Percentiles rank a stretch among this genome's conserved stretches.
phyloP scores from a whole-genome alignment of 2,888 invertebrate genomes.

The Gordius sp. region DNA sequence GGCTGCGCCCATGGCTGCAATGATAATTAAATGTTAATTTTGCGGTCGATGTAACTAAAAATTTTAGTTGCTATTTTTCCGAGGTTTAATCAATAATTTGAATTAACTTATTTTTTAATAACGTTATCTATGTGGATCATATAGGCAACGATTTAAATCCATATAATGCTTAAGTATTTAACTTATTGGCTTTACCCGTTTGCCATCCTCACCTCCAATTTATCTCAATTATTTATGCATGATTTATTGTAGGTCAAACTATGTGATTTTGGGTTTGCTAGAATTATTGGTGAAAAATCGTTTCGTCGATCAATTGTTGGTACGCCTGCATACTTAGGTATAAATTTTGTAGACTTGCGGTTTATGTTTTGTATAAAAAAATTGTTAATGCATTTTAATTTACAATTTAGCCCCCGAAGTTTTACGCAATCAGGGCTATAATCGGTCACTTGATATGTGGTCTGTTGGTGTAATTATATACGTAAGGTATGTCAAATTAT shows the following conservation, averaged over 20 bases:
- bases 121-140: too few relatives aligned
- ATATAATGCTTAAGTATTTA: not conserved
- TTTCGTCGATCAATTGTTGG: slow-evolving; percentile 89
- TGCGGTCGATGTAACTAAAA: too few relatives aligned
- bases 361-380: not conserved
- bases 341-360: slow-evolving; percentile 22
- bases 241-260: slow-evolving; percentile 40
- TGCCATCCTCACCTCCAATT: slow-evolving; percentile 12
- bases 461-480: slow-evolving; percentile 95
- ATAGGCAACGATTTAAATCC: too few relatives aligned
- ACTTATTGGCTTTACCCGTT: not conserved
- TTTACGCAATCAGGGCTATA: slow-evolving; percentile 86
- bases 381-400: not conserved
- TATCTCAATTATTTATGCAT: not conserved
- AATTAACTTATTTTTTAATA: not conserved
- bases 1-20: too few relatives aligned
- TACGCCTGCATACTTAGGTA: slow-evolving; percentile 85
- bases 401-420: slow-evolving; percentile 63
- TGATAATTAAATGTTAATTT: too few relatives aligned
- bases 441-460: slow-evolving; percentile 97
- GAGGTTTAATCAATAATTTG: too few relatives aligned
- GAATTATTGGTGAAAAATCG: slow-evolving; percentile 94
- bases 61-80: too few relatives aligned
- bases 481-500: slow-evolving; percentile 35
- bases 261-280: slow-evolving; percentile 94